Evolutionary conservation across 2,888 invertebrate species (phyloP), one percentile per base, ranked within the genome.

Genomic region (Gonocerus acuteangulatus): DNA sequence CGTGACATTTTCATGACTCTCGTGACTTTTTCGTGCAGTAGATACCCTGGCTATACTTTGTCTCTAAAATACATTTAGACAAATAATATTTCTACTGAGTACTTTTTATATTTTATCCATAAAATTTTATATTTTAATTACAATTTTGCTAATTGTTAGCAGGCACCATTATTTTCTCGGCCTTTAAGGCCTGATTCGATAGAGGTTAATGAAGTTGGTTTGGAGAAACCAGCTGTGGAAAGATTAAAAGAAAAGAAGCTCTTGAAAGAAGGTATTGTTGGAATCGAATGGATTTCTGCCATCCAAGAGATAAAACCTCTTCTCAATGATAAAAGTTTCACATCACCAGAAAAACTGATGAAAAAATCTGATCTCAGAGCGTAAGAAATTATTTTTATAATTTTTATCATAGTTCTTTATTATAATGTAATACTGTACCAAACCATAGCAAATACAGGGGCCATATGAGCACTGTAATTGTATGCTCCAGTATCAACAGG

Each of bases 161-260:
- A 27, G 27, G 27, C 27, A 27, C 27, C 27, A 6, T 27, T 18
- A 15, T 16, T 27, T 27, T 18, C 49, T 34, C 36, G 54, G 22
- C 39, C 15, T 2, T 19, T 54, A 19, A 18, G 22, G 19, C 54
- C 54, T 9, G 54, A 54, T 7, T 39, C 54, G 3, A 23, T 42
- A 21, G 22, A 39, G 21, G 54, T 54, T 13, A 21, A 54, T 13
- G 39, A 42, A 54, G 22, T 42, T 39, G 42, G 54, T 1, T 22
- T 54, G 11, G 9, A 36, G 7, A 39, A 54, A 15, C 54, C 54
- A 21, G 54, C 54, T 16, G 22, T 42, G 7, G 39, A 42, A 9
- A 54, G 54, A 23, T 22, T 54, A 7, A 39, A 42, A 42, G 39
- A 42, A 39, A 19, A 2, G 4, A 47, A 47, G 18, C 21, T 47